phyloP scores from a whole-genome alignment of 2,888 invertebrate genomes.

The Tridacna gigas region DNA sequence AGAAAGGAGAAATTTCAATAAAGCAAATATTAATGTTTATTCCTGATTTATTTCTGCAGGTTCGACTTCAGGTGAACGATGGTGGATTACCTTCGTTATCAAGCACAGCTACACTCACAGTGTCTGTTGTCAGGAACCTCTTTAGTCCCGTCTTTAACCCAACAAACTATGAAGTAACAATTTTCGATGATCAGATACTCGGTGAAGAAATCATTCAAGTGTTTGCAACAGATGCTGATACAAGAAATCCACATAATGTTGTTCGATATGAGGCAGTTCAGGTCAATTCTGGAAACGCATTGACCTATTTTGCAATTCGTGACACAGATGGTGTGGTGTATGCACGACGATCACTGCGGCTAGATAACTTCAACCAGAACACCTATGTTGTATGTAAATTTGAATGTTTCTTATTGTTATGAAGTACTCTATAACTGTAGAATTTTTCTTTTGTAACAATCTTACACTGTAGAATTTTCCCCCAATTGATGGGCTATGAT shows the following conservation, averaged over 20 bases:
- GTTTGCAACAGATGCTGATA: conserved; percentile 74
- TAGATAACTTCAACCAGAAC: conserved; percentile 57
- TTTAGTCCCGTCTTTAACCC: conserved; percentile 66
- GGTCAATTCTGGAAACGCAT: conserved; percentile 62
- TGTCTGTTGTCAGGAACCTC: conserved; percentile 73
- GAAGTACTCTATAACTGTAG: too few relatives aligned
- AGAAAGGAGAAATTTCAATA: too few relatives aligned
- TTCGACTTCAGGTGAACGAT: conserved; percentile 77
- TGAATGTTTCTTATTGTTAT: too few relatives aligned
- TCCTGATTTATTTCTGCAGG: conserved; percentile 56
- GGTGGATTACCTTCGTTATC: conserved; percentile 75
- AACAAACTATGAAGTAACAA: conserved; percentile 65
- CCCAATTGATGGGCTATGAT: too few relatives aligned
- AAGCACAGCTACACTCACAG: conserved; percentile 72
- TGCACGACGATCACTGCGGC: conserved; percentile 70
- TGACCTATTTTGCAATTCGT: conserved; percentile 75
- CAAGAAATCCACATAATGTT: conserved; percentile 74
- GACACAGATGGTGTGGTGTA: conserved; percentile 72
- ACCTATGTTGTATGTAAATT: conserved; percentile 62
- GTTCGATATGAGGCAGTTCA: conserved; percentile 75
- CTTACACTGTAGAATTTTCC: too few relatives aligned
- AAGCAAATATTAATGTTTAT: not conserved
- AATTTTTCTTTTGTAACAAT: too few relatives aligned
- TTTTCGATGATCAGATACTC: conserved; percentile 75
- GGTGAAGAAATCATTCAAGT: conserved; percentile 70